Evolutionary conservation across 2,113 vertebrate species (phyloP).

Genomic region (Corythornis madagascariensis): DNA sequence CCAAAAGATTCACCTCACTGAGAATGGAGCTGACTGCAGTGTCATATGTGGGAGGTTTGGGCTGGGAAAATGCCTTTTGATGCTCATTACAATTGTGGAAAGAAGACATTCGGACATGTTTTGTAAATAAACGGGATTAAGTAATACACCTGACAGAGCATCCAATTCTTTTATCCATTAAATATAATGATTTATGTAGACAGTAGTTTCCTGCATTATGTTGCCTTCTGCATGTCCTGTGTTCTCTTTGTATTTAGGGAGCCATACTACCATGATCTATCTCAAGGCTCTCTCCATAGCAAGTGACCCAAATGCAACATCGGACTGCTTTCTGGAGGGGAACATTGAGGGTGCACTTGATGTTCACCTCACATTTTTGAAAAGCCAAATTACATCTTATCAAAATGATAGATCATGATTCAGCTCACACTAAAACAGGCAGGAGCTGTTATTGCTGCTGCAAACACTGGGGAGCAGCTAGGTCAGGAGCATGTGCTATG

Average conservation of each 20-base stretch:
- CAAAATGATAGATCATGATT: not conserved
- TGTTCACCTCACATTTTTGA: not conserved
- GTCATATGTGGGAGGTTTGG: not conserved
- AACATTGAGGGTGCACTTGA: rapidly evolving
- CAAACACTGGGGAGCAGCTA: not conserved
- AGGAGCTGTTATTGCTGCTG: not conserved
- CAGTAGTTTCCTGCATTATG: too few relatives aligned
- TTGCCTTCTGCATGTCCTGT: too few relatives aligned
- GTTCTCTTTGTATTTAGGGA: too few relatives aligned
- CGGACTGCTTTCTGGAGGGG: too few relatives aligned
- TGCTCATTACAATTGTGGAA: not conserved
- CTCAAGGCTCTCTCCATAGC: too few relatives aligned
- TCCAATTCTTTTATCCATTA: too few relatives aligned
- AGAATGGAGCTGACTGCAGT: not conserved
- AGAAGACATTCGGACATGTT: too few relatives aligned
- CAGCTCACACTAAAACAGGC: not conserved
- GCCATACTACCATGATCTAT: too few relatives aligned
- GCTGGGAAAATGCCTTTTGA: not conserved
- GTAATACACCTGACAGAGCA: too few relatives aligned
- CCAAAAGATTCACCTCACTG: not conserved
- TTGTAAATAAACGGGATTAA: too few relatives aligned
- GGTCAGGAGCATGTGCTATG: constrained; percentile 15
- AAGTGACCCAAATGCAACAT: too few relatives aligned
- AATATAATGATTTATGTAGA: too few relatives aligned
- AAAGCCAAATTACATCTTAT: not conserved